These are phyloP conservation scores for Apamea anceps DNA, from an alignment of 2,888 invertebrate species.

Conservation along the genomic window DNA sequence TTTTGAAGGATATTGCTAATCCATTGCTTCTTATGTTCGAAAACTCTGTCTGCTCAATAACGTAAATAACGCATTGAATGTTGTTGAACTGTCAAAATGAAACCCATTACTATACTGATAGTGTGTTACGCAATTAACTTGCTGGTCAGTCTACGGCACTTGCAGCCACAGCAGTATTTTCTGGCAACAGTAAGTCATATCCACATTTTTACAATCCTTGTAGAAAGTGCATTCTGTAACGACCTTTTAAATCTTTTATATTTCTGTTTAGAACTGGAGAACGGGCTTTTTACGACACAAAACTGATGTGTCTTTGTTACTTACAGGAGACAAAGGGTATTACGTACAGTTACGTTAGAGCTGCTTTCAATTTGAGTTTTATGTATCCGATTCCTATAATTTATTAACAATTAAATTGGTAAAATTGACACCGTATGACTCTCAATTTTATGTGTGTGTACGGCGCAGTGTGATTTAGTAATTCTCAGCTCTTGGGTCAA, in stretches of 20 bases:
- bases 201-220: conserved; percentile 1
- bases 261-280: conserved; percentile 36
- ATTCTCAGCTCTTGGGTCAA: background rate
- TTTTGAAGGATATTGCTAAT: background rate
- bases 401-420: background rate
- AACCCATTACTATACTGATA: background rate
- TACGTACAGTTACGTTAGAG: background rate
- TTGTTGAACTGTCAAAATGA: background rate
- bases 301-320: conserved; percentile 28
- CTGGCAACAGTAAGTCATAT: conserved; percentile 6
- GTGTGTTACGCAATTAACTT: background rate
- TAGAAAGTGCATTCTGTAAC: conserved; percentile 35
- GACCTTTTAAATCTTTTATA: conserved; percentile 55
- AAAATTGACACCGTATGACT: no score
- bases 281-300: background rate
- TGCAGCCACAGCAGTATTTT: background rate
- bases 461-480: background rate
- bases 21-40: background rate
- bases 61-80: background rate
- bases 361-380: background rate
- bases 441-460: background rate
- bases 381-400: background rate
- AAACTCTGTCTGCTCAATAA: background rate
- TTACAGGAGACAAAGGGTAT: background rate
- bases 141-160: background rate